Conservation (phyloP, 2,888 invertebrate species). For the Frankliniella fusca region DNA sequence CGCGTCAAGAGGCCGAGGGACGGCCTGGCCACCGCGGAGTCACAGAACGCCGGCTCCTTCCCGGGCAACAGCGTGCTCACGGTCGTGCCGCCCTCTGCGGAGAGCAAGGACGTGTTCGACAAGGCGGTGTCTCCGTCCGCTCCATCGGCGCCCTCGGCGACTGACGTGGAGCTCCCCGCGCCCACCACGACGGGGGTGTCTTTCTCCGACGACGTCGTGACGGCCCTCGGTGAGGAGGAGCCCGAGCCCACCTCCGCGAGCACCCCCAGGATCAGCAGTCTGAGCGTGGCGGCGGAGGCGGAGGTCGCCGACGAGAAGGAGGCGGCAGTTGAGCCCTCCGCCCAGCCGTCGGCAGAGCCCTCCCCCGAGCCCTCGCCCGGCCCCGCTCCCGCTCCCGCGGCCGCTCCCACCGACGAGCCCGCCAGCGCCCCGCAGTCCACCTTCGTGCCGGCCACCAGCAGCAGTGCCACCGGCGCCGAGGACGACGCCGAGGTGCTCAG, state of each 20-base stretch:
- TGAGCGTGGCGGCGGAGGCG: slow-evolving; percentile 48
- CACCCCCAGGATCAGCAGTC: slow-evolving; percentile 33
- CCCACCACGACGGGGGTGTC: slow-evolving; percentile 12
- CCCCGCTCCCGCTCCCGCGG: slow-evolving; percentile 29
- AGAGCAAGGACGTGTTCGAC: neutral
- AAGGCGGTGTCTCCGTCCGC: neutral
- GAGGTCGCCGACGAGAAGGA: slow-evolving; percentile 43
- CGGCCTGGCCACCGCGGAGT: slow-evolving; percentile 16
- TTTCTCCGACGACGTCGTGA: slow-evolving; percentile 32
- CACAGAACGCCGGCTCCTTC: slow-evolving; percentile 2
- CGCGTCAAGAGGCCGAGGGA: slow-evolving; percentile 53
- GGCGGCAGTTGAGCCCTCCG: neutral
- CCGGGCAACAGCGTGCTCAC: slow-evolving; percentile 7
- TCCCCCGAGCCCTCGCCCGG: slow-evolving; percentile 36
- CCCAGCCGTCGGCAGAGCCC: neutral
- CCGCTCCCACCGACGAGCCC: slow-evolving; percentile 31
- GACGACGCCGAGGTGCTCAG: slow-evolving; percentile 44
- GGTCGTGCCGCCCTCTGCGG: neutral
- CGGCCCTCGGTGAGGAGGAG: slow-evolving; percentile 35
- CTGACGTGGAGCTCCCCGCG: neutral
- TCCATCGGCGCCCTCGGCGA: neutral
- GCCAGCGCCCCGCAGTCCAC: slow-evolving; percentile 32
- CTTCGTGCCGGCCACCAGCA: slow-evolving; percentile 32
- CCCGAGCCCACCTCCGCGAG: slow-evolving; percentile 33
- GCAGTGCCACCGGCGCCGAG: slow-evolving; percentile 46